Conservation (phyloP, 2,888 invertebrate genomes). For the Nymphalis c-album region DNA sequence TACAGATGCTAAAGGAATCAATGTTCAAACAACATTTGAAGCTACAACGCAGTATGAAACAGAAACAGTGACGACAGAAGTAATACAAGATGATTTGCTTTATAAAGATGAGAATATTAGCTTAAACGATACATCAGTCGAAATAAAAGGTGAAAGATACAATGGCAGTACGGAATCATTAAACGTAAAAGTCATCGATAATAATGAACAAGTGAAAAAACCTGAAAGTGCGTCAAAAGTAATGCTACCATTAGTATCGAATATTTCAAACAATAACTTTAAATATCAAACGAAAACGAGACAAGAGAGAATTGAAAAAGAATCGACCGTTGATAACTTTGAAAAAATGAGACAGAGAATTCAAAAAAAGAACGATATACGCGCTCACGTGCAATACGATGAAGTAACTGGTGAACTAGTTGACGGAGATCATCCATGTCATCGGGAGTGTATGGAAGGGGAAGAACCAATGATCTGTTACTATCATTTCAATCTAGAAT, state of each 20-base stretch:
- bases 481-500: slow-evolving; percentile 88
- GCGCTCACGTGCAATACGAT: slow-evolving; percentile 66
- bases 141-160: slow-evolving; percentile 14
- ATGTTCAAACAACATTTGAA: slow-evolving; percentile 49
- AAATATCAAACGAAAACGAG: slow-evolving; percentile 49
- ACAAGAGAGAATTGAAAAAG: slow-evolving; percentile 41
- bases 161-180: slow-evolving; percentile 27
- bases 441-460: slow-evolving; percentile 83
- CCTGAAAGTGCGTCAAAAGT: slow-evolving; percentile 71
- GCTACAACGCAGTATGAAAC: slow-evolving; percentile 39
- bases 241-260: slow-evolving; percentile 51
- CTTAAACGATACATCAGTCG: slow-evolving; percentile 23
- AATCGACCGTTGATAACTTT: slow-evolving; percentile 42
- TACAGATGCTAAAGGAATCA: slow-evolving; percentile 59
- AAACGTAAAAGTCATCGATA: slow-evolving; percentile 48
- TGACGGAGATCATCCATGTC: slow-evolving; percentile 81
- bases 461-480: slow-evolving; percentile 85
- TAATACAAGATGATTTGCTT: slow-evolving; percentile 9
- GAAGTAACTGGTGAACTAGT: slow-evolving; percentile 72
- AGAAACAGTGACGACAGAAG: slow-evolving; percentile 33
- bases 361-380: slow-evolving; percentile 56
- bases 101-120: slow-evolving; percentile 27
- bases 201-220: slow-evolving; percentile 42
- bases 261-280: slow-evolving; percentile 53
- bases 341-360: slow-evolving; percentile 40